phyloP scores from a whole-genome alignment of 1,140 invertebrate genomes.

The Ips nitidus region DNA sequence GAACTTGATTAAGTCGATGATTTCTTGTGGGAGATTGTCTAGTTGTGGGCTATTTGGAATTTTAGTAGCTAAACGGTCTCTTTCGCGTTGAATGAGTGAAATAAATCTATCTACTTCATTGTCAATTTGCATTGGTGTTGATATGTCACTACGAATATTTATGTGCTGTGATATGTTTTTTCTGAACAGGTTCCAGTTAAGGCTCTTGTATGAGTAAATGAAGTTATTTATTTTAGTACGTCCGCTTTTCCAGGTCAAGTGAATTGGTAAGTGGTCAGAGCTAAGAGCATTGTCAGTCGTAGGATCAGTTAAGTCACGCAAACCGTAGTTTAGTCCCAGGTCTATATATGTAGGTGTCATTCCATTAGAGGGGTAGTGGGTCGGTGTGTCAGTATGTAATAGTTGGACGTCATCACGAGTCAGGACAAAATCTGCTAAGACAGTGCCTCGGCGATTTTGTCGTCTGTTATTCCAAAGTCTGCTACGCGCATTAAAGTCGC shows the following conservation, averaged over 20 bases:
- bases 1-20: not conserved
- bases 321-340: not conserved
- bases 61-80: too few relatives aligned
- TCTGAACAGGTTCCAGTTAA: not conserved
- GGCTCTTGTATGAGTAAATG: not conserved
- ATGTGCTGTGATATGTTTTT: not conserved
- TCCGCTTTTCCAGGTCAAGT: not conserved
- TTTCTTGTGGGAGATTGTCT: not conserved
- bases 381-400: not conserved
- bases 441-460: not conserved
- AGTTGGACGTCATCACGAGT: not conserved
- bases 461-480: not conserved
- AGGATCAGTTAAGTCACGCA: not conserved
- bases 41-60: not conserved
- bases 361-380: too few relatives aligned
- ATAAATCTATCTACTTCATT: too few relatives aligned
- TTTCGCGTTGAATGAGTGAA: too few relatives aligned
- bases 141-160: not conserved
- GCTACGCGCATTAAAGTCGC: not conserved
- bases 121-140: too few relatives aligned
- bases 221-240: not conserved
- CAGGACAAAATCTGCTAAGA: not conserved
- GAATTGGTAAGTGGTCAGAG: not conserved
- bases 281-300: not conserved
- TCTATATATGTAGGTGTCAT: not conserved